Evolutionary conservation across 2,888 invertebrate genomes (phyloP).

Genomic region (Eucriotettix oculatus): DNA sequence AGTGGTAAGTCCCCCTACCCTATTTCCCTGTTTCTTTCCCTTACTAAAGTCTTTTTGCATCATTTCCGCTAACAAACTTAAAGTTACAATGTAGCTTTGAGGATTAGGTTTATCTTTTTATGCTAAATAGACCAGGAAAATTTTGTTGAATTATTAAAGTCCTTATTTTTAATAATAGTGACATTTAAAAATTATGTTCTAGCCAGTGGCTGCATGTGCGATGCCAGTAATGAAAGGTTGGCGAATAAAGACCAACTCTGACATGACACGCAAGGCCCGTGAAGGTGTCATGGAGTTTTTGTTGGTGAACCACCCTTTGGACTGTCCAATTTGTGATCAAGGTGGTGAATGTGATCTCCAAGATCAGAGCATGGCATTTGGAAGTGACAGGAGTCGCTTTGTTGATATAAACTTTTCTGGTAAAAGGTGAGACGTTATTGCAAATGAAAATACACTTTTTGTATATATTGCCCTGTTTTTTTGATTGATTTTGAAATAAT

Average conservation of each 20-base stretch:
- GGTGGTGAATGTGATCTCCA: constrained; percentile 87
- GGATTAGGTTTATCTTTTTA: too few species aligned
- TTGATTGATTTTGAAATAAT: too few species aligned
- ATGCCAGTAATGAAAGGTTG: constrained; percentile 99
- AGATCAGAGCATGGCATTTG: constrained; percentile 99
- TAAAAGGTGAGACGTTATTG: constrained; percentile 45
- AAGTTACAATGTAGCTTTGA: too few species aligned
- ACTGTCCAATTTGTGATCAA: constrained; percentile 99
- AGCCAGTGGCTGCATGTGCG: constrained; percentile 95
- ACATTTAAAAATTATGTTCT: constrained; percentile 2
- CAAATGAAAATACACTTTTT: too few species aligned
- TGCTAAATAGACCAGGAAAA: too few species aligned
- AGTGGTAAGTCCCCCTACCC: too few species aligned
- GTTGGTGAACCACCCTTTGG: constrained; percentile 93
- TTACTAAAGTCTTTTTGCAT: too few species aligned
- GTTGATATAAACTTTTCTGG: constrained; percentile 82
- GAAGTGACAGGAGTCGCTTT: constrained; percentile 84
- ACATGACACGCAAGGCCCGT: constrained; percentile 64
- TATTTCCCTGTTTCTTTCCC: too few species aligned
- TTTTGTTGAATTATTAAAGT: too few species aligned
- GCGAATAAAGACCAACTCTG: constrained; percentile 95
- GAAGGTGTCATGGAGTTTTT: constrained; percentile 98
- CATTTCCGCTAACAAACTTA: too few species aligned
- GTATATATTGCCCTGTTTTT: too few species aligned
- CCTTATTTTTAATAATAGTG: too few species aligned